Percentiles rank a stretch among this genome's conserved stretches.
phyloP scores from a whole-genome alignment of 1,140 invertebrate genomes.

The Ceratitis capitata region DNA sequence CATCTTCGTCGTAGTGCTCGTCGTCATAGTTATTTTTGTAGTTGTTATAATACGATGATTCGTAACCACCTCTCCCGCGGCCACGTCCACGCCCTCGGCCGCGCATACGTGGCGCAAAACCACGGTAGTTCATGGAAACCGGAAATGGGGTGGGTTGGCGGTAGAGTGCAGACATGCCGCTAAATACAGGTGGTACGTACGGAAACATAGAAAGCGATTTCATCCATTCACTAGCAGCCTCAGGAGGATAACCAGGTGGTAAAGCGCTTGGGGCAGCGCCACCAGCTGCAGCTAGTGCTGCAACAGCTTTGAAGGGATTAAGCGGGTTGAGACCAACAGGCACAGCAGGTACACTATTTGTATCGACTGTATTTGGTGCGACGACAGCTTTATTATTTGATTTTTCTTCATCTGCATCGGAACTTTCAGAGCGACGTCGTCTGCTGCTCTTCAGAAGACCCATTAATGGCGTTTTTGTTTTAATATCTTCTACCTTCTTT shows the following conservation, averaged over 20 bases:
- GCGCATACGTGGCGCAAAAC: constrained; percentile 55
- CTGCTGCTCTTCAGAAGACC: constrained; percentile 55
- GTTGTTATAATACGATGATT: constrained; percentile 56
- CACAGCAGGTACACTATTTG: background rate
- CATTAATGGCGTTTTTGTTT: constrained; percentile 67
- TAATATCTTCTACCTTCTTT: constrained; percentile 68
- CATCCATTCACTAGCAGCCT: constrained; percentile 61
- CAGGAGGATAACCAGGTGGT: constrained; percentile 49
- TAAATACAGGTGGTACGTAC: constrained; percentile 55
- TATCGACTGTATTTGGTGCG: constrained; percentile 33
- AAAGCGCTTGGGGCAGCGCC: constrained; percentile 34
- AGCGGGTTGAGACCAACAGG: constrained; percentile 42
- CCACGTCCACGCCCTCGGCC: constrained; percentile 50
- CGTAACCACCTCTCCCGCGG: constrained; percentile 51
- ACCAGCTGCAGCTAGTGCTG: constrained; percentile 42
- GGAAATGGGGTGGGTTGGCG: constrained; percentile 51
- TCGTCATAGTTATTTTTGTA: constrained; percentile 49
- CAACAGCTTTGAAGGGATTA: constrained; percentile 46
- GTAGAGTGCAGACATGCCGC: constrained; percentile 51
- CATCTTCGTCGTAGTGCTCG: constrained; percentile 46
- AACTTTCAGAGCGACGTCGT: constrained; percentile 5
- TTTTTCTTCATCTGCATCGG: constrained; percentile 30
- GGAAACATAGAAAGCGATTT: constrained; percentile 60
- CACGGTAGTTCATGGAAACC: constrained; percentile 55
- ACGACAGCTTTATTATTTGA: constrained; percentile 32